Evolutionary conservation across 1,140 invertebrate species (phyloP), one percentile per base, ranked within the genome.

Genomic region (Bombus picipes): DNA sequence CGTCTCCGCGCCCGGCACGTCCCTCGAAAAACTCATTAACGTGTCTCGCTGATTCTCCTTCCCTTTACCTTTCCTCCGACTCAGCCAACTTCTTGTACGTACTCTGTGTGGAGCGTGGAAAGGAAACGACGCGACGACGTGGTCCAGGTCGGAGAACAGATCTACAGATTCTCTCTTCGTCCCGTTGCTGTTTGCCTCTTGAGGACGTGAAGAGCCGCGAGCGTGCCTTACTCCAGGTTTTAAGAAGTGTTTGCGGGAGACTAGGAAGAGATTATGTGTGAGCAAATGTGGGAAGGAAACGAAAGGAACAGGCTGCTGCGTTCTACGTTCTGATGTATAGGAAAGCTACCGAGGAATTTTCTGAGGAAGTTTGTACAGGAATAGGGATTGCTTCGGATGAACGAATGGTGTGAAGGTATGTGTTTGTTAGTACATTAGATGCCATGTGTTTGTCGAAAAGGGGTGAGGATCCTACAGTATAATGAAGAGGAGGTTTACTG

Each of bases 21-120:
- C 75, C 91, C 88, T 89, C 86, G 93, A 95, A 95, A 95, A 95
- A 95, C 94, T 95, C 94, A 94, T 95, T 95, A 95, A 94, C 93
- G 93, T 93, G 93, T 94, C 92, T 92, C 89, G 83, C 87, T 86
- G 84, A 86, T 75, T 75, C 84, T 73, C 47, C 37, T n/a, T 12
- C 70, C 32, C 43, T 25, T 5, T 57, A 22, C 53, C 9, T n/a
- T 32, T 12, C 32, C 66, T 39, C 68, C 9, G 37, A 15, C 57
- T 22, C 22, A 15, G n/a, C 32, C 41, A 43, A n/a, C 28, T 76
- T 34, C 32, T 62, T 25, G n/a, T 66, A 66, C 32, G 6, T 53
- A 53, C 10, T 28, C 59, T 2, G 59, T 28, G 32, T 34, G 62
- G 68, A 80, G 59, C 10, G 32, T 34, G 62, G 76, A 80, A 72